Percentiles rank a stretch among this genome's conserved stretches.
Conservation (phyloP, 2,888 invertebrate species). For the Xestia ashworthii region DNA sequence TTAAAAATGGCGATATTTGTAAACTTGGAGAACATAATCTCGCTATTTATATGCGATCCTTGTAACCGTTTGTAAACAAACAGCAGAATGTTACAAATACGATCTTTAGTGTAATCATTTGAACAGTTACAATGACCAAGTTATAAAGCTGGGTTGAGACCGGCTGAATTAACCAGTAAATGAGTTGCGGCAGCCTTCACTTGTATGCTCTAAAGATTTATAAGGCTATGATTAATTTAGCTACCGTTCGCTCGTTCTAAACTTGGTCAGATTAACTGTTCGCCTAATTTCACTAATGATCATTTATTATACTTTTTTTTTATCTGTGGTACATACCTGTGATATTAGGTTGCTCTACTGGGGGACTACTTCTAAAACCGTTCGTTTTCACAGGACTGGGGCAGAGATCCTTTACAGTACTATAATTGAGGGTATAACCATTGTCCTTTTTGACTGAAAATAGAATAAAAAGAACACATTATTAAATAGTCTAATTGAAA, state of each 20-base stretch:
- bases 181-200: not conserved
- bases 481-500: not conserved
- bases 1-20: conserved; percentile 45
- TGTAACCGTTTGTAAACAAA: conserved; percentile 45
- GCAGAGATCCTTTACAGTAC: conserved; percentile 87
- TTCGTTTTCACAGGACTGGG: conserved; percentile 89
- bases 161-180: conserved; percentile 12
- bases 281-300: conserved; percentile 44
- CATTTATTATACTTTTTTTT: conserved; percentile 20
- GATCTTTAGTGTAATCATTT: conserved; percentile 28
- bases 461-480: conserved; percentile 50
- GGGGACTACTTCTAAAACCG: conserved; percentile 88
- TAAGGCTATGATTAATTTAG: conserved; percentile 23
- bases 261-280: conserved; percentile 48
- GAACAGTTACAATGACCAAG: conserved; percentile 24
- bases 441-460: conserved; percentile 89
- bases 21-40: conserved; percentile 41
- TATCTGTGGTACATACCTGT: conserved; percentile 77
- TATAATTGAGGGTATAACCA: conserved; percentile 88
- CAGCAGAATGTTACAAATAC: conserved; percentile 23
- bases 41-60: conserved; percentile 27
- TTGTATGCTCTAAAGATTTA: conserved; percentile 29
- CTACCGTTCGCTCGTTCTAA: conserved; percentile 13
- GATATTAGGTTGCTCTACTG: conserved; percentile 88
- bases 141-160: not conserved